Conservation (phyloP, 2,113 vertebrate genomes). For the Chaetodon auriga region DNA sequence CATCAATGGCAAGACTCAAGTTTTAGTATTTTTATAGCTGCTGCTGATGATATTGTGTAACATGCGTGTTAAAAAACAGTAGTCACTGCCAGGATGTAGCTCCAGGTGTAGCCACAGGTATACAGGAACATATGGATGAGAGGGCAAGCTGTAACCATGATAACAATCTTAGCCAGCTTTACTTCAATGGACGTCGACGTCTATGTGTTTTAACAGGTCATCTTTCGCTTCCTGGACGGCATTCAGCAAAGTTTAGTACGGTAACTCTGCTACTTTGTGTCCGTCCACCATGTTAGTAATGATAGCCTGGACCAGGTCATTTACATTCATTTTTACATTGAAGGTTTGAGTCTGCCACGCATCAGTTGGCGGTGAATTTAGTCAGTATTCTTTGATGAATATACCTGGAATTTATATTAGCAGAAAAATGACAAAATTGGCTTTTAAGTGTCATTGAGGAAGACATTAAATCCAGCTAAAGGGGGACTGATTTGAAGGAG, state of each 20-base stretch:
- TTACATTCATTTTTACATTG: background rate
- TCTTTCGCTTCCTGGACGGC: background rate
- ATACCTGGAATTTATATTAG: background rate
- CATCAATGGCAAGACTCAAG: too few relatives aligned
- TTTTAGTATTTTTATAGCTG: too few relatives aligned
- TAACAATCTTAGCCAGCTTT: background rate
- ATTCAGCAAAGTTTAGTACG: too few relatives aligned
- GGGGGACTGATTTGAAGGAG: background rate
- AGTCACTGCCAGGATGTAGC: too few relatives aligned
- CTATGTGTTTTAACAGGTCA: background rate
- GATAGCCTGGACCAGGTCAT: too few relatives aligned
- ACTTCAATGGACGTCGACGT: background rate
- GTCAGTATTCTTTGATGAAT: background rate
- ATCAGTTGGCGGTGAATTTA: conserved; percentile 7
- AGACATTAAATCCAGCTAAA: background rate
- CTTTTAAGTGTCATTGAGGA: background rate
- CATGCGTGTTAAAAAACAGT: too few relatives aligned
- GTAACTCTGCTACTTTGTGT: too few relatives aligned
- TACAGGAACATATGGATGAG: too few relatives aligned
- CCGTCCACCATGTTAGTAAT: background rate
- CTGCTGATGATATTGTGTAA: too few relatives aligned
- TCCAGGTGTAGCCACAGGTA: too few relatives aligned
- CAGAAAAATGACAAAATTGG: background rate
- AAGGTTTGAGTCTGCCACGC: background rate
- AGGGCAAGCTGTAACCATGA: too few relatives aligned